A percentile compares a stretch with the other conserved stretches of the same genome.
phyloP scores from a whole-genome alignment of 2,888 invertebrate species.

The Slavum lentiscoides region DNA sequence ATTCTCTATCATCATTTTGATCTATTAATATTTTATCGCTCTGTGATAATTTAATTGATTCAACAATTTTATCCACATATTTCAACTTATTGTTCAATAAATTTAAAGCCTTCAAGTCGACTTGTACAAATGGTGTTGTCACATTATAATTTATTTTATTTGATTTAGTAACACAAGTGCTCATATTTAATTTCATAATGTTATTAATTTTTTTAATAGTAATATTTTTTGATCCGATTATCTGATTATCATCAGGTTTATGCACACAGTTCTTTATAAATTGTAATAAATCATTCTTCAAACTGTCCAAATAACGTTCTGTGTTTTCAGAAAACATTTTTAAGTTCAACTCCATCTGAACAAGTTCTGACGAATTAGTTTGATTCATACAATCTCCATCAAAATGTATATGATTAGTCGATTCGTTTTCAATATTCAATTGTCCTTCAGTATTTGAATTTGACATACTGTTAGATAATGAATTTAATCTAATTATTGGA shows the following conservation, averaged over 20 bases:
- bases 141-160: neutral
- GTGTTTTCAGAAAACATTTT: slow-evolving; percentile 22
- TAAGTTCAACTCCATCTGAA: slow-evolving; percentile 7
- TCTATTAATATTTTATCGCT: neutral
- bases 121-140: neutral
- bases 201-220: neutral
- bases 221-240: neutral
- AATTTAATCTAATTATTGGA: too few species aligned
- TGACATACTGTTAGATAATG: too few species aligned
- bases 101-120: slow-evolving; percentile 17
- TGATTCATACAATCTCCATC: neutral
- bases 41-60: neutral
- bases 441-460: neutral
- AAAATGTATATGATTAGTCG: neutral
- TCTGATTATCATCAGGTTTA: neutral
- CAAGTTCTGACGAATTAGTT: neutral
- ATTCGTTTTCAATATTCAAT: neutral
- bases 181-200: neutral
- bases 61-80: neutral
- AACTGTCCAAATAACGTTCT: slow-evolving; percentile 15
- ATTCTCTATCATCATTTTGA: neutral
- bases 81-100: neutral
- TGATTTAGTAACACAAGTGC: neutral
- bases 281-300: slow-evolving; percentile 12
- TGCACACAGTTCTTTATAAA: neutral